Conservation (phyloP, 2,113 vertebrate species). For the Synchiropus splendidus region DNA sequence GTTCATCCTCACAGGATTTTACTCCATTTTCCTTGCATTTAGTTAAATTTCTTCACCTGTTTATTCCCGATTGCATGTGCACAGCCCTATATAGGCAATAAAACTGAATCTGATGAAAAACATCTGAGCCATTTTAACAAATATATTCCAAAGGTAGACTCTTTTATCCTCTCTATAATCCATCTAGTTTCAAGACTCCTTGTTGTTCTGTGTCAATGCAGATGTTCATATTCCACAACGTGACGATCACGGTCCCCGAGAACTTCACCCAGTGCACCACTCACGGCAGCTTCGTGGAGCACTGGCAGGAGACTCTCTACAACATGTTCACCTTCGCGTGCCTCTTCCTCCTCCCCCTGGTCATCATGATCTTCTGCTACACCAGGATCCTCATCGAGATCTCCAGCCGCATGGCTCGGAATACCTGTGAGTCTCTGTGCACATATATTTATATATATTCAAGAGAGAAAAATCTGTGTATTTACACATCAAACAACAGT, state of each 20-base stretch:
- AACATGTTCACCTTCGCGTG: constrained; percentile 77
- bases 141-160: too few species aligned
- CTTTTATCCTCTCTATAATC: too few species aligned
- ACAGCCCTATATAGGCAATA: too few species aligned
- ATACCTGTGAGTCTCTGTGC: constrained; percentile 48
- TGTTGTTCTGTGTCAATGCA: constrained; percentile 24
- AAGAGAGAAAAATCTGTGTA: too few species aligned
- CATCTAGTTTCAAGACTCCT: background rate
- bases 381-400: constrained; percentile 72
- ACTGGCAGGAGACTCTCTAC: constrained; percentile 73
- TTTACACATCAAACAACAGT: too few species aligned
- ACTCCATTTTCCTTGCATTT: too few species aligned
- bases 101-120: too few species aligned
- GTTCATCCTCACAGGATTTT: too few species aligned
- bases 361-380: constrained; percentile 76
- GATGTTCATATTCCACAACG: constrained; percentile 72
- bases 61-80: too few species aligned
- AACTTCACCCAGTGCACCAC: constrained; percentile 76
- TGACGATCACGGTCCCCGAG: constrained; percentile 69
- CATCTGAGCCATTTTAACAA: too few species aligned
- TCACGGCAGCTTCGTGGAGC: constrained; percentile 63
- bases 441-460: too few species aligned
- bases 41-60: too few species aligned
- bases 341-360: constrained; percentile 71
- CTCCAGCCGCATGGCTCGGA: constrained; percentile 64